Evolutionary conservation across 1,140 invertebrate genomes (phyloP).

Genomic region (Oreohelix idahoensis): DNA sequence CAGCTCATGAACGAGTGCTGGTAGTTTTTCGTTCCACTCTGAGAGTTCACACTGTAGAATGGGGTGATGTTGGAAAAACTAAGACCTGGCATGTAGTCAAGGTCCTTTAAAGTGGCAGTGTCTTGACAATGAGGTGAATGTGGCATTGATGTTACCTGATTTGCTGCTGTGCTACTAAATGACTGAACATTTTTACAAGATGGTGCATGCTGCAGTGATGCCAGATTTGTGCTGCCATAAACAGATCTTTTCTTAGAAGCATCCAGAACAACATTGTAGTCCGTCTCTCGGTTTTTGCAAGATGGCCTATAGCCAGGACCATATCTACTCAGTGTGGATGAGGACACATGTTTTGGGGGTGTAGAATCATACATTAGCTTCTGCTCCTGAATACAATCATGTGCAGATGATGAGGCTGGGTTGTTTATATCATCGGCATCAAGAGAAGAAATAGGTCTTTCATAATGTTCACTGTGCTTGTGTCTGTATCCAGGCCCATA

Average conservation of each 20-base stretch:
- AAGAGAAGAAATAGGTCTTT: background rate
- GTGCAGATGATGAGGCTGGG: background rate
- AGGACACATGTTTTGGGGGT: background rate
- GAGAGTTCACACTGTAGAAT: background rate
- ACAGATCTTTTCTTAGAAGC: conserved; percentile 24
- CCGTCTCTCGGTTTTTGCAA: background rate
- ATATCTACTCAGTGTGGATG: background rate
- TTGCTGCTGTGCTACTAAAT: background rate
- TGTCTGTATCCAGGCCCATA: background rate
- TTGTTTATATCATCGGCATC: background rate
- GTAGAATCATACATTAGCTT: background rate
- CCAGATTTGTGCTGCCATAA: background rate
- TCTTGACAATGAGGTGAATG: background rate
- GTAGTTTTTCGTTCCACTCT: background rate
- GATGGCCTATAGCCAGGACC: conserved; percentile 15
- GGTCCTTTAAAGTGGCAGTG: background rate
- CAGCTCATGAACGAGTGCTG: background rate
- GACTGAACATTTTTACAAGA: background rate
- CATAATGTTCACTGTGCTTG: background rate
- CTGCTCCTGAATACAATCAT: background rate
- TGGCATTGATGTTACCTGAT: conserved; percentile 12
- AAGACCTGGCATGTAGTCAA: background rate
- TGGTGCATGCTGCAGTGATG: background rate
- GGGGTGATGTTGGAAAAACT: conserved; percentile 8
- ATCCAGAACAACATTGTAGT: conserved; percentile 34